A percentile compares a stretch with the other conserved stretches of the same genome.
Evolutionary conservation across 2,888 invertebrate species (phyloP).

Genomic region (Cephus nigrinus): DNA sequence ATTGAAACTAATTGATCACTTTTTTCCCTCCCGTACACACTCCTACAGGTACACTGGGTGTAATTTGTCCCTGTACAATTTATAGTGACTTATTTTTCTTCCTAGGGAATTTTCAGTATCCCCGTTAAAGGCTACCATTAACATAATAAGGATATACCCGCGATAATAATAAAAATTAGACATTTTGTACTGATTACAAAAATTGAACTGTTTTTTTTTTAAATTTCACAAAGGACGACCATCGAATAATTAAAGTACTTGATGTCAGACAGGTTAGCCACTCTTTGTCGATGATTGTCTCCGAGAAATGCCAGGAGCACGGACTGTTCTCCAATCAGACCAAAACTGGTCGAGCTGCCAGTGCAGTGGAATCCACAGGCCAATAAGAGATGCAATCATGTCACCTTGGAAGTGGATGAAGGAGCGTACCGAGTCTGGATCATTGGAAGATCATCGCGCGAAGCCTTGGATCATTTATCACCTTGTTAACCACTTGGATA

Average conservation of each 20-base stretch:
- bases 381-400: conserved; percentile 47
- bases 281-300: neutral
- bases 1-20: neutral
- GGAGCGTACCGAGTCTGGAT: neutral
- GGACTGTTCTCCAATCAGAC: conserved; percentile 29
- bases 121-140: neutral
- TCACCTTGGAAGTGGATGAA: conserved; percentile 27
- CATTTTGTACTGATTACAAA: neutral
- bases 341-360: conserved; percentile 18
- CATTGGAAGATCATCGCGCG: neutral
- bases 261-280: neutral
- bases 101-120: neutral
- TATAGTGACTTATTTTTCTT: neutral
- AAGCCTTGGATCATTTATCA: neutral
- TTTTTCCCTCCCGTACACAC: neutral
- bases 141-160: neutral
- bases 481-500: neutral
- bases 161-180: neutral
- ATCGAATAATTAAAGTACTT: neutral
- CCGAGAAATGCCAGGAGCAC: neutral
- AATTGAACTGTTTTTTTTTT: neutral
- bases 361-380: conserved; percentile 34
- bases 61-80: neutral
- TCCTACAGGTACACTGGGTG: neutral
- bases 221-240: neutral